phyloP scores from a whole-genome alignment of 2,888 invertebrate species.

The Odontocolon sp. region DNA sequence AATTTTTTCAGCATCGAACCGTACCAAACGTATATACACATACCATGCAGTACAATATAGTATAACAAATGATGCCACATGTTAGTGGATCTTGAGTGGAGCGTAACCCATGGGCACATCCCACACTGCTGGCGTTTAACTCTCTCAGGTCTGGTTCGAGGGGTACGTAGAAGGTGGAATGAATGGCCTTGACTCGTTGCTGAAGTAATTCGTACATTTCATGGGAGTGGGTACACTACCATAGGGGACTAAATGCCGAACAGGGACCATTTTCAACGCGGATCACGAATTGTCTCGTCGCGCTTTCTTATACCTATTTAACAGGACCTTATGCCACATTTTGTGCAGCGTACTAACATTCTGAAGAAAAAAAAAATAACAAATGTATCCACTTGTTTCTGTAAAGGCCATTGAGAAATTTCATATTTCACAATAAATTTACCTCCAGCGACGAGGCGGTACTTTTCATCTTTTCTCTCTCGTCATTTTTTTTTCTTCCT shows the following conservation, averaged over 20 bases:
- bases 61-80: conserved; percentile 81
- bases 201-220: conserved; percentile 46
- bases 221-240: background rate
- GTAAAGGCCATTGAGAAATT: conserved; percentile 44
- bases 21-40: conserved; percentile 29
- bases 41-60: conserved; percentile 38
- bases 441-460: conserved; percentile 16
- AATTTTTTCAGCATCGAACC: conserved; percentile 15
- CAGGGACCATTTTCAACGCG: conserved; percentile 77
- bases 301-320: conserved; percentile 65
- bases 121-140: conserved; percentile 49
- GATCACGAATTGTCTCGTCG: conserved; percentile 73
- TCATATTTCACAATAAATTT: conserved; percentile 45
- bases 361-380: no score
- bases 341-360: no score
- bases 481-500: conserved; percentile 26
- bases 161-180: conserved; percentile 25
- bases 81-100: conserved; percentile 77
- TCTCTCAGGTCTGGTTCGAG: conserved; percentile 38
- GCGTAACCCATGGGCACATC: conserved; percentile 63
- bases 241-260: conserved; percentile 74
- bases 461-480: conserved; percentile 50
- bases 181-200: conserved; percentile 36
- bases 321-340: conserved; percentile 4
- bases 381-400: no score